Conservation (phyloP, 2,113 vertebrate species). For the Chiloscyllium plagiosum region DNA sequence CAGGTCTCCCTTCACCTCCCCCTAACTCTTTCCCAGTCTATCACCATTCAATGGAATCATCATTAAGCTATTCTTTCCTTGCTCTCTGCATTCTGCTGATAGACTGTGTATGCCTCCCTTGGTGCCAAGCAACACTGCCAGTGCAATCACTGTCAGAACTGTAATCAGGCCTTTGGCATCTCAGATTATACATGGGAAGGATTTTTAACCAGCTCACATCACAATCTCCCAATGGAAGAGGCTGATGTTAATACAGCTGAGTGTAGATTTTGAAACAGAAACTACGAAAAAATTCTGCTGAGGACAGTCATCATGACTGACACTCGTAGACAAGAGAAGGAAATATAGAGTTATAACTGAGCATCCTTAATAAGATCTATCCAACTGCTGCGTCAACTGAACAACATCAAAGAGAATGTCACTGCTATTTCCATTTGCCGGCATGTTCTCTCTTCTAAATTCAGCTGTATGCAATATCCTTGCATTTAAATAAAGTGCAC, state of each 20-base stretch:
- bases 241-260: not conserved
- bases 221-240: not conserved
- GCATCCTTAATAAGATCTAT: not conserved
- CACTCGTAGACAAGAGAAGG: not conserved
- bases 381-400: not conserved
- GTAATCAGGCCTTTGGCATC: not conserved
- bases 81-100: not conserved
- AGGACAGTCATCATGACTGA: conserved; percentile 2
- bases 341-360: not conserved
- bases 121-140: not conserved
- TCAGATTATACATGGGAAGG: not conserved
- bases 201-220: not conserved
- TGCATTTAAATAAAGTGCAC: not conserved
- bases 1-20: too few species aligned
- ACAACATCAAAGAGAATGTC: not conserved
- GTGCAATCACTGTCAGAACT: not conserved
- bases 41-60: not conserved
- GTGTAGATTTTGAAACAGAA: not conserved
- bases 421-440: not conserved
- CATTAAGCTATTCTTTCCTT: not conserved
- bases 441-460: not conserved
- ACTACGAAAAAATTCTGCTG: too few species aligned
- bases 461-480: not conserved
- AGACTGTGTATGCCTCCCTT: not conserved
- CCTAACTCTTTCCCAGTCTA: too few species aligned